phyloP scores from a whole-genome alignment of 2,113 vertebrate species.

The Pelusios castaneus region DNA sequence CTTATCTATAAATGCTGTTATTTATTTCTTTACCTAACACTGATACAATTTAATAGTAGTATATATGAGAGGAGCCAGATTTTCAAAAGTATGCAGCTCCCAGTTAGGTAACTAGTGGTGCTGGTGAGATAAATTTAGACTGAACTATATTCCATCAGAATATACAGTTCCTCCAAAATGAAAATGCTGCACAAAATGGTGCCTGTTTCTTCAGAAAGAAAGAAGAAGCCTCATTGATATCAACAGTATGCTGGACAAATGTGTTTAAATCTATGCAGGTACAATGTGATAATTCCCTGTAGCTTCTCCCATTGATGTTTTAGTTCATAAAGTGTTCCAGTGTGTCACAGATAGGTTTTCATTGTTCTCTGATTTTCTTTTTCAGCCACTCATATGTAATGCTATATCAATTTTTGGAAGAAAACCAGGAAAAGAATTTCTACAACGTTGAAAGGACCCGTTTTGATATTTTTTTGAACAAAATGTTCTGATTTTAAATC shows the following conservation, averaged over 20 bases:
- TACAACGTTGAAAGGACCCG: neutral
- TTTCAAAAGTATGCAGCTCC: neutral
- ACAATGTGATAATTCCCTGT: no score
- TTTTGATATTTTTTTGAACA: neutral
- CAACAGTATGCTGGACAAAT: no score
- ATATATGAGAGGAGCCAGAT: neutral
- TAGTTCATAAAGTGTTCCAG: no score
- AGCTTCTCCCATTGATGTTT: no score
- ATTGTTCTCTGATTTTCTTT: no score
- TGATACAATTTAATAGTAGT: neutral
- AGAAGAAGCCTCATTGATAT: no score
- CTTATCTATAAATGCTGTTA: neutral
- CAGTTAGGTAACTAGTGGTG: neutral
- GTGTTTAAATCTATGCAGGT: no score
- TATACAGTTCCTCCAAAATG: neutral
- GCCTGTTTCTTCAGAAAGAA: neutral
- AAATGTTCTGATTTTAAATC: neutral
- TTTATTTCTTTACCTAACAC: neutral
- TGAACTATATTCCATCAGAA: no score
- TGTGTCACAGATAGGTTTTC: no score
- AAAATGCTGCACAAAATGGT: neutral
- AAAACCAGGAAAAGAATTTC: no score
- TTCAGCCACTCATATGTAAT: no score
- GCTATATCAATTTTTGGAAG: no score
- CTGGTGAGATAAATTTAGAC: neutral